Conservation (phyloP, 2,797 vertebrate species). For the Sebastes hubbsi region DNA sequence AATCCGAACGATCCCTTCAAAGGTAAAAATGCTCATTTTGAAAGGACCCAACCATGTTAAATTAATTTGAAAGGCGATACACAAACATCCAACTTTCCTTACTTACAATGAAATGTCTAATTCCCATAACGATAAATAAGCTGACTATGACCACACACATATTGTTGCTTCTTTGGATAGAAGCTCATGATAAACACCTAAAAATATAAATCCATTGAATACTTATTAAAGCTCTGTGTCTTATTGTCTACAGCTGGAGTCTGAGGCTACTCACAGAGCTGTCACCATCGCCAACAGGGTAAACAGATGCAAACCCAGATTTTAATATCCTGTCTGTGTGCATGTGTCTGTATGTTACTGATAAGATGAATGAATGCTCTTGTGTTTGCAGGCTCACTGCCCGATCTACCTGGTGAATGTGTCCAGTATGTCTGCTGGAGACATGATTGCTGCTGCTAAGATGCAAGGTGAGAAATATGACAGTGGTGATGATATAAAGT, state of each 20-base stretch:
- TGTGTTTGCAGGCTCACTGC: conserved; percentile 78
- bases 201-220: background rate
- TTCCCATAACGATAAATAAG: background rate
- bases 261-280: conserved; percentile 92
- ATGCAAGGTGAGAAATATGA: conserved; percentile 84
- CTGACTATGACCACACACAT: background rate
- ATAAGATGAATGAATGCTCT: background rate
- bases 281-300: conserved; percentile 90
- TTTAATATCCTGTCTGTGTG: background rate
- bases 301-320: conserved; percentile 34
- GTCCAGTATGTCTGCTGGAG: conserved; percentile 91
- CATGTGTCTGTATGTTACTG: background rate
- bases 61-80: background rate
- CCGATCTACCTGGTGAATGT: conserved; percentile 92
- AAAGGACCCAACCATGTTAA: background rate
- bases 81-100: background rate
- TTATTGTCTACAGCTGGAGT: conserved; percentile 84
- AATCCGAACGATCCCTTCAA: background rate
- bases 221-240: background rate
- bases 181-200: background rate
- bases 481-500: background rate
- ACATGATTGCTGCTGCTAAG: conserved; percentile 89
- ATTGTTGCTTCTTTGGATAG: background rate
- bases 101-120: background rate
- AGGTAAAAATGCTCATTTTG: background rate